Evolutionary conservation across 2,113 vertebrate species (phyloP).

Genomic region (Callorhinus ursinus): DNA sequence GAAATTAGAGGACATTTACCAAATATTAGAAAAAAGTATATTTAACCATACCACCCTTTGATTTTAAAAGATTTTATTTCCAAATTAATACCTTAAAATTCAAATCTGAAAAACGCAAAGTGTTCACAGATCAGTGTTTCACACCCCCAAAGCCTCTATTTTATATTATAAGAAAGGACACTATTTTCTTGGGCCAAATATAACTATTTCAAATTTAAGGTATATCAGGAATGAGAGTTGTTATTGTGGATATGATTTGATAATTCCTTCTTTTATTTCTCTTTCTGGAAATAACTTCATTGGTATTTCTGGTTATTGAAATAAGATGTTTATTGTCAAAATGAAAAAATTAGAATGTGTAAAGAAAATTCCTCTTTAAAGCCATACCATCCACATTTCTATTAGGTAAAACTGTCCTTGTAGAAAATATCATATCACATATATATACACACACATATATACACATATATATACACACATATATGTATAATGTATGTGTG

Average conservation of each 20-base stretch:
- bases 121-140: background rate
- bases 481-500: no score
- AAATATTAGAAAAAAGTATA: constrained; percentile 4
- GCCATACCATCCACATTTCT: background rate
- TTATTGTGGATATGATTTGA: background rate
- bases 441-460: background rate
- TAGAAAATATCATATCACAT: background rate
- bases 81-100: constrained; percentile 4
- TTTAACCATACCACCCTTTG: background rate
- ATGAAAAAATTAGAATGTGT: background rate
- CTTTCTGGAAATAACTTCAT: background rate
- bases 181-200: background rate
- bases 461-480: background rate
- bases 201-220: background rate
- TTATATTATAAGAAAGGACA: background rate
- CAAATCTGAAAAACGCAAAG: background rate
- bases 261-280: background rate
- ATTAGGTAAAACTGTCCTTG: background rate
- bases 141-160: background rate
- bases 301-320: background rate
- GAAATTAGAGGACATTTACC: background rate
- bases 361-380: background rate
- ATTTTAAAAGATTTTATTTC: constrained; percentile 7
- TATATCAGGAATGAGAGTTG: background rate
- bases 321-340: background rate